A percentile compares a stretch with the other conserved stretches of the same genome.
Conservation (phyloP, 2,888 invertebrate genomes). For the Nemotelus nigrinus region DNA sequence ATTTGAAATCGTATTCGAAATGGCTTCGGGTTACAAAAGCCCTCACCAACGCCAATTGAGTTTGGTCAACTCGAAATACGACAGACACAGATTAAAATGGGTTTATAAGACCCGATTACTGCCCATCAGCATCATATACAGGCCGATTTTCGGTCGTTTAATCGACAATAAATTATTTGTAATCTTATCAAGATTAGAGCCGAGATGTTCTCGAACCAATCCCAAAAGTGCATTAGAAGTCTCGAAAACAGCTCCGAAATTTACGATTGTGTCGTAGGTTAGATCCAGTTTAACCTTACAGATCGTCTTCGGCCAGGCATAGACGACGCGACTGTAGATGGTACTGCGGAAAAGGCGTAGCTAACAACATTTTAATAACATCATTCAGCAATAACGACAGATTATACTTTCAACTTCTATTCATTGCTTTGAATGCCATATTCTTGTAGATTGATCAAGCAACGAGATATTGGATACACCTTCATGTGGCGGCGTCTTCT, state of each 20-base stretch:
- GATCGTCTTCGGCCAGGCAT: background rate
- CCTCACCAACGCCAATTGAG: no score
- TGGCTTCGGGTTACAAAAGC: no score
- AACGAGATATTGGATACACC: constrained; percentile 30
- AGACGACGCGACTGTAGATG: background rate
- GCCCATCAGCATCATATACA: constrained; percentile 25
- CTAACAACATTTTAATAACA: constrained; percentile 40
- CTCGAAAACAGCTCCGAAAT: constrained; percentile 15
- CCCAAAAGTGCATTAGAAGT: constrained; percentile 36
- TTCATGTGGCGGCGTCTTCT: constrained; percentile 23
- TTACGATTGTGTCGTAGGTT: constrained; percentile 14
- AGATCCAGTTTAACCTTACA: constrained; percentile 11
- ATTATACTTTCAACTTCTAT: background rate
- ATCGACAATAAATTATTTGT: constrained; percentile 36
- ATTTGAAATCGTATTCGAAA: no score
- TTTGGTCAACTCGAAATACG: background rate
- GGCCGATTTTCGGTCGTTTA: constrained; percentile 30
- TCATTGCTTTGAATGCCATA: constrained; percentile 17
- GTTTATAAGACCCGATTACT: constrained; percentile 34
- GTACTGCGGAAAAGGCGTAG: constrained; percentile 26
- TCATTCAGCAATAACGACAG: constrained; percentile 33
- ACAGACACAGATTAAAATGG: constrained; percentile 17
- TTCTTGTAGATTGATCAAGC: constrained; percentile 27
- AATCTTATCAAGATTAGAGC: constrained; percentile 29
- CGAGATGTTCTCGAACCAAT: constrained; percentile 15